phyloP scores from a whole-genome alignment of 2,797 vertebrate genomes.

The Heteromormyrus szaboi region DNA sequence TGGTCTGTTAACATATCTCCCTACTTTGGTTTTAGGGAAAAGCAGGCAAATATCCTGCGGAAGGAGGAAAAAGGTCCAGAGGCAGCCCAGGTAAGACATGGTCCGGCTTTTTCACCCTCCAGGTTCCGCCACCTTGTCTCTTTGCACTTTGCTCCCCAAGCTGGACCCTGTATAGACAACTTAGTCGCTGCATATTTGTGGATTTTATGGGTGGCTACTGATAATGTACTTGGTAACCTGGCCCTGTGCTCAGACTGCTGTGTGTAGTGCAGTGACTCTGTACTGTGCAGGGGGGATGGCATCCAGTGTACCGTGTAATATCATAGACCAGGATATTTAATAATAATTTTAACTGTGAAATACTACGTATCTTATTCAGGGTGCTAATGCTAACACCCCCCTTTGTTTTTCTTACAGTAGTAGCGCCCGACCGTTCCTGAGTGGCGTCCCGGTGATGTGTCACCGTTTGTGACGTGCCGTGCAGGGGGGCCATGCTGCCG shows the following conservation, averaged over 20 bases:
- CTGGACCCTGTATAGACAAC: neutral
- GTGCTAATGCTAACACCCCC: neutral
- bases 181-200: neutral
- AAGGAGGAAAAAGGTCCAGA: neutral
- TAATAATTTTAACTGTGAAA: neutral
- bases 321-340: neutral
- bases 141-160: neutral
- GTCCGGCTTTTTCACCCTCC: neutral
- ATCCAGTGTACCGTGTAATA: neutral
- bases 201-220: neutral
- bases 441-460: neutral
- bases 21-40: neutral
- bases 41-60: neutral
- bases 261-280: neutral
- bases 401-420: neutral
- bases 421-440: neutral
- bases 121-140: neutral
- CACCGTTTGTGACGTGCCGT: neutral
- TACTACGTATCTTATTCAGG: neutral
- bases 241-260: neutral
- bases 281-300: neutral
- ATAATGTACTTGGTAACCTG: neutral
- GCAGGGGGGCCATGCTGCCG: constrained; percentile 71
- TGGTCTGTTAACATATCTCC: neutral
- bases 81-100: neutral